Percentiles rank a stretch among this genome's conserved stretches.
Evolutionary conservation across 2,888 invertebrate genomes (phyloP).

Genomic region (Erebia epiphron): DNA sequence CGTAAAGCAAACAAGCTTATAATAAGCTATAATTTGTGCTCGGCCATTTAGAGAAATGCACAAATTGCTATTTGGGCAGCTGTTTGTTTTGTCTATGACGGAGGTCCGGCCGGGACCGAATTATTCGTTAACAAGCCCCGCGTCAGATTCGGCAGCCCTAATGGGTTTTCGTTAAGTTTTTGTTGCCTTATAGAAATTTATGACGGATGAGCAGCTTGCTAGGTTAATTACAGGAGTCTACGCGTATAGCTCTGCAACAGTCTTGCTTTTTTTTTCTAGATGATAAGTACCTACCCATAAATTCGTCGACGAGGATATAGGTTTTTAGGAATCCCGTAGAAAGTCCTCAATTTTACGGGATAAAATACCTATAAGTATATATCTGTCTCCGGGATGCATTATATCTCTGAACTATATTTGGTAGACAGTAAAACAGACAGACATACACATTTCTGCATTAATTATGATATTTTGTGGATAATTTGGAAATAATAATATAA

Average conservation of each 20-base stretch:
- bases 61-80: conserved; percentile 78
- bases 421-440: too few species aligned
- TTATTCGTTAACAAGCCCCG: conserved; percentile 82
- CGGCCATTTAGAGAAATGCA: conserved; percentile 83
- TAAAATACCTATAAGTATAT: too few species aligned
- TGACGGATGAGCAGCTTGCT: conserved; percentile 68
- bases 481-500: too few species aligned
- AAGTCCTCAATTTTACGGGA: too few species aligned
- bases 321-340: too few species aligned
- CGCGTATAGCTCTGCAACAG: conserved; percentile 43
- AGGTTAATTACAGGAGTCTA: conserved; percentile 63
- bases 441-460: too few species aligned
- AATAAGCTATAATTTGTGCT: conserved; percentile 83
- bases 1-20: conserved; percentile 84
- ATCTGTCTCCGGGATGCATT: too few species aligned
- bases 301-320: too few species aligned
- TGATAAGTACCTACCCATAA: not conserved
- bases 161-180: conserved; percentile 82
- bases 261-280: conserved; percentile 20
- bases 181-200: conserved; percentile 77
- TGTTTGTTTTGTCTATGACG: conserved; percentile 83
- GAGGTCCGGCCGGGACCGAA: conserved; percentile 76
- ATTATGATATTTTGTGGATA: too few species aligned
- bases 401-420: too few species aligned
- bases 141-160: conserved; percentile 83